Conservation (phyloP, 1,140 invertebrate species). For the Drosophila varians region DNA sequence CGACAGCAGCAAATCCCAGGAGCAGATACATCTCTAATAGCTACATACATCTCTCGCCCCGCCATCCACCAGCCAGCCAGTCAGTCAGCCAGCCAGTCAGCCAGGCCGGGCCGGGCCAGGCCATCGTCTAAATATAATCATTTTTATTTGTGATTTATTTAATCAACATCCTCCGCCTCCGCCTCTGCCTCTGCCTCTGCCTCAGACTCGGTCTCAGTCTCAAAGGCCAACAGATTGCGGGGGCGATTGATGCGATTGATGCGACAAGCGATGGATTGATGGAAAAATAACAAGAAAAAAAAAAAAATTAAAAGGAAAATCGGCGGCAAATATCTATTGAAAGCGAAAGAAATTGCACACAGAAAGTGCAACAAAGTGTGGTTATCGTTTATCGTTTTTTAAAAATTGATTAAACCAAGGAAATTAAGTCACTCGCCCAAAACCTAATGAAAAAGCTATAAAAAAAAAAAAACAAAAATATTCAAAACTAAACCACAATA, state of each 20-base stretch:
- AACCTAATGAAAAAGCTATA: too few relatives aligned
- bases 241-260: too few relatives aligned
- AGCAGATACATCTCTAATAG: background rate
- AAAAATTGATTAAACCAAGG: background rate
- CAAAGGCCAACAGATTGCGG: conserved; percentile 14
- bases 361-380: conserved; percentile 19
- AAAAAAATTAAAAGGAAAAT: conserved; percentile 9
- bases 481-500: too few relatives aligned
- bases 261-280: background rate
- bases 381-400: conserved; percentile 22
- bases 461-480: conserved; percentile 6
- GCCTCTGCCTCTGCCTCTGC: too few relatives aligned
- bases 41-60: background rate
- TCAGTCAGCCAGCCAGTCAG: too few relatives aligned
- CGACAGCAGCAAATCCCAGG: conserved; percentile 55
- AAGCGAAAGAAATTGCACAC: conserved; percentile 40
- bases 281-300: conserved; percentile 29
- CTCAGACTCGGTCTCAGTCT: too few relatives aligned
- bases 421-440: too few relatives aligned
- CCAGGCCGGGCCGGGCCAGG: background rate
- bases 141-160: conserved; percentile 70
- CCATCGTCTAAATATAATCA: conserved; percentile 64
- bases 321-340: conserved; percentile 47
- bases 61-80: too few relatives aligned
- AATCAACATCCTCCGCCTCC: conserved; percentile 54